Evolutionary conservation across 2,113 vertebrate species (phyloP).

Genomic region (Alectura lathami): DNA sequence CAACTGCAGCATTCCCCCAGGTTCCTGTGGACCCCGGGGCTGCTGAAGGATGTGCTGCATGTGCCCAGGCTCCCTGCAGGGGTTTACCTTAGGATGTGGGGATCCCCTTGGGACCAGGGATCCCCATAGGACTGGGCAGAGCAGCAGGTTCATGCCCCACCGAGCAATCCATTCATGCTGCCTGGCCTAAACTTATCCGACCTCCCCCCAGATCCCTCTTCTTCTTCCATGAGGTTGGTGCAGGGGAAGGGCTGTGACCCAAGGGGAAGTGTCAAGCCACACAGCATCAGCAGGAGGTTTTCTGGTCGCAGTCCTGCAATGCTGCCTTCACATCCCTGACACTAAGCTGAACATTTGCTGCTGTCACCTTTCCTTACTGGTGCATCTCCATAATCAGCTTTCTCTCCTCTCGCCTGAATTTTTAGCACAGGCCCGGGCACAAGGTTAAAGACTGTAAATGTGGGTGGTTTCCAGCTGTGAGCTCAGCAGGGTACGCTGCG

Average conservation of each 20-base stretch:
- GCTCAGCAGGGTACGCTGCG: not conserved
- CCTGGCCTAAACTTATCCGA: not conserved
- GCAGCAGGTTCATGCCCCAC: not conserved
- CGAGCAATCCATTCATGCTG: not conserved
- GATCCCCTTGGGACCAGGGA: not conserved
- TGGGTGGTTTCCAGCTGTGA: no score
- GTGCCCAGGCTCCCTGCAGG: not conserved
- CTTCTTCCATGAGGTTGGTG: not conserved
- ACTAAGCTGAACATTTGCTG: not conserved
- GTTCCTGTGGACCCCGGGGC: not conserved
- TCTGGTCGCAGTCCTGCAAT: accelerated
- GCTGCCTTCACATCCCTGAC: not conserved
- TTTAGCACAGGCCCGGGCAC: not conserved
- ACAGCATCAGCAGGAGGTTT: not conserved
- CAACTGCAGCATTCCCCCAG: not conserved
- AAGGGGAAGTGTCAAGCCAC: not conserved
- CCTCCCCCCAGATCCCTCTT: not conserved
- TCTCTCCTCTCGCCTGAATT: not conserved
- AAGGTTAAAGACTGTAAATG: not conserved
- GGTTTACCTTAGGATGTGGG: accelerated
- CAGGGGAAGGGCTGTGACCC: not conserved
- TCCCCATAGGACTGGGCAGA: not conserved
- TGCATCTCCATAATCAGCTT: not conserved
- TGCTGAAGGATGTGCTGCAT: not conserved
- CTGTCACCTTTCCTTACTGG: not conserved